Base-by-base conservation (phyloP, 2,113 vertebrate species). In the Oplegnathus fasciatus region DNA sequence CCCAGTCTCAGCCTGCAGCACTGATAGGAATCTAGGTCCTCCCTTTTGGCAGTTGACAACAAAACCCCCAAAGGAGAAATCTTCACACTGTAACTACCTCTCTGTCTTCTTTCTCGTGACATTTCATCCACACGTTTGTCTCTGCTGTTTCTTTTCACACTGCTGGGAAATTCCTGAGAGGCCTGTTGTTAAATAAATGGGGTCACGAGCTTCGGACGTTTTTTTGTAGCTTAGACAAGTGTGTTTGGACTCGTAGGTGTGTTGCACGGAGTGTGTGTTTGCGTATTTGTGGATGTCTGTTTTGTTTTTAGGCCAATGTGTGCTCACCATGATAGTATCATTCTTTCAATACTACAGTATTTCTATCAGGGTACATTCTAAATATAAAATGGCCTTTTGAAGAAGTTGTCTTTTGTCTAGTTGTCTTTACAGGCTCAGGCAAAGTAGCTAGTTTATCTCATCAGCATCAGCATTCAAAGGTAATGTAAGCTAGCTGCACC, bases 1-100 rank as follows among this genome's bases (percentile, higher is more conserved):
- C 46, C 58, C 84, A 46, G 58, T 71, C 71, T 74, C 66, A 57
- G 46, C 86, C 75, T 46, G 55, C 65, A 83, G 80, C 82, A n/a
- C 62, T 73, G 80, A 91, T 84, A 72, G 80, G 40, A 84, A 92
- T 93, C 87, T 78, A 54, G 71, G 32, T 80, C 64, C 73, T 61
- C 72, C 60, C 68, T 86, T 75, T 76, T 64, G 61, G 60, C 86
- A 58, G 48, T 71, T 85, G 80, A 79, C 78, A 84, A 87, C 69
- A 58, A 76, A 87, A 62, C 8, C 54, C 80, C 72, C 82, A 73
- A 42, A 88, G 82, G 78, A 78, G 75, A 72, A 76, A 88, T 60
- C 75, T 64, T 77, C 54, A 20, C 67, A 52, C 79, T 86, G 86
- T 90, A 86, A 85, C 87, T 73, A 83, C 67, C 57, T 61, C 58